These are phyloP conservation scores for Montipora capricornis DNA, from an alignment of 64 coral and sea anemone genomes.

Conservation along the genomic window DNA sequence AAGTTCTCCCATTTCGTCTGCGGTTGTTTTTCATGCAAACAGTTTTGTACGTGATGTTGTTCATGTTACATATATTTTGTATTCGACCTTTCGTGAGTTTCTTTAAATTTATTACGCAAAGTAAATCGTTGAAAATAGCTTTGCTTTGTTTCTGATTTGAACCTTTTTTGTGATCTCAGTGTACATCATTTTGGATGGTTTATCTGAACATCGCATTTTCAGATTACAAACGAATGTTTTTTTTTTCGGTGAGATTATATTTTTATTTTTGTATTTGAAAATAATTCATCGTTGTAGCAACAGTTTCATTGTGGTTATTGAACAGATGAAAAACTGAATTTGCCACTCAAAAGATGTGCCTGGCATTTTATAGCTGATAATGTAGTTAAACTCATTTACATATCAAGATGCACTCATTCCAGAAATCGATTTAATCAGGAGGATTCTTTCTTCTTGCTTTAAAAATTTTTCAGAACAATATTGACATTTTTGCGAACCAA, in stretches of 20 bases:
- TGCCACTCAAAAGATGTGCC: not conserved
- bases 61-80: not conserved
- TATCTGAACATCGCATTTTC: not conserved
- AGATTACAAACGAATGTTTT: not conserved
- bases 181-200: not conserved
- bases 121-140: not conserved
- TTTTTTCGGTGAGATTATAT: not conserved
- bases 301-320: not conserved
- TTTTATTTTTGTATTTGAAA: not conserved
- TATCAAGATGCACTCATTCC: not conserved
- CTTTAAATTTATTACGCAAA: not conserved
- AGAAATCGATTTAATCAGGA: too few relatives aligned
- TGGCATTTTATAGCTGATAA: not conserved
- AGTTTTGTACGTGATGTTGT: constrained; percentile 30
- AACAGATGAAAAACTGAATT: constrained; percentile 32
- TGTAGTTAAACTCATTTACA: not conserved
- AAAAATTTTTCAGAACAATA: too few relatives aligned
- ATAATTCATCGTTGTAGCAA: not conserved
- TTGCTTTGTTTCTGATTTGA: not conserved
- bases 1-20: constrained; percentile 5
- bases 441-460: too few relatives aligned
- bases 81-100: constrained; percentile 3
- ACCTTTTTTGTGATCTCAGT: not conserved
- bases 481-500: too few relatives aligned
- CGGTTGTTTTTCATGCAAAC: constrained; percentile 17